phyloP scores from a whole-genome alignment of 2,888 invertebrate species.

The Polia nebulosa region DNA sequence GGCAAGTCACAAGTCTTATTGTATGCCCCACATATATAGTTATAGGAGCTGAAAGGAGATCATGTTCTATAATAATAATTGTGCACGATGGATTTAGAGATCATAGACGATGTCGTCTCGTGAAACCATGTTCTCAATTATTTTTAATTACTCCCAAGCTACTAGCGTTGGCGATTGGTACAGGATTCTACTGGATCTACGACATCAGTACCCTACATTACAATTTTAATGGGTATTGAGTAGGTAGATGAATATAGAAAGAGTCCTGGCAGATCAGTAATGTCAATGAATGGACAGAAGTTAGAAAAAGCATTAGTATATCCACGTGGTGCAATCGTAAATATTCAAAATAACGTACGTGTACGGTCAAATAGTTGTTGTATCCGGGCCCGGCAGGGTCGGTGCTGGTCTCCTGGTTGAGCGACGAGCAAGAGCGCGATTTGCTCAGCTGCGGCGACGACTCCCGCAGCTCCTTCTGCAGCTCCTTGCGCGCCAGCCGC shows the following conservation, averaged over 20 bases:
- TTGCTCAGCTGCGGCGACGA: slow-evolving; percentile 92
- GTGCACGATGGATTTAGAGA: not conserved
- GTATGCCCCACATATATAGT: not conserved
- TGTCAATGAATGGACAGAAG: not conserved
- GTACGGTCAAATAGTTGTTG: slow-evolving; percentile 94
- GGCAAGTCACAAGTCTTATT: slow-evolving; percentile 8
- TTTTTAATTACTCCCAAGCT: not conserved
- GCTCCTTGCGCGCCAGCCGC: slow-evolving; percentile 93
- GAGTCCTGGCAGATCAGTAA: slow-evolving; percentile 4
- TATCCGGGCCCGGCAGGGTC: slow-evolving; percentile 91
- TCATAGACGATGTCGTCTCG: not conserved
- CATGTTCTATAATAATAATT: not conserved
- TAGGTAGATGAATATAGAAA: not conserved
- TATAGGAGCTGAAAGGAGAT: slow-evolving; percentile 2
- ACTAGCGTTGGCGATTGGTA: not conserved
- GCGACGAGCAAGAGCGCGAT: slow-evolving; percentile 94
- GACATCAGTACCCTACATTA: not conserved
- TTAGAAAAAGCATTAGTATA: not conserved
- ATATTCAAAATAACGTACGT: slow-evolving; percentile 89
- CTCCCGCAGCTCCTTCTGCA: slow-evolving; percentile 92
- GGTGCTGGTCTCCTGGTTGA: slow-evolving; percentile 90
- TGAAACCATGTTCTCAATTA: not conserved
- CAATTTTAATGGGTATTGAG: not conserved
- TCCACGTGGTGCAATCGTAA: not conserved
- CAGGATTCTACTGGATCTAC: not conserved